These are phyloP conservation scores for Spialia ferax DNA, from an alignment of 2,888 invertebrate genomes.

Conservation along the genomic window DNA sequence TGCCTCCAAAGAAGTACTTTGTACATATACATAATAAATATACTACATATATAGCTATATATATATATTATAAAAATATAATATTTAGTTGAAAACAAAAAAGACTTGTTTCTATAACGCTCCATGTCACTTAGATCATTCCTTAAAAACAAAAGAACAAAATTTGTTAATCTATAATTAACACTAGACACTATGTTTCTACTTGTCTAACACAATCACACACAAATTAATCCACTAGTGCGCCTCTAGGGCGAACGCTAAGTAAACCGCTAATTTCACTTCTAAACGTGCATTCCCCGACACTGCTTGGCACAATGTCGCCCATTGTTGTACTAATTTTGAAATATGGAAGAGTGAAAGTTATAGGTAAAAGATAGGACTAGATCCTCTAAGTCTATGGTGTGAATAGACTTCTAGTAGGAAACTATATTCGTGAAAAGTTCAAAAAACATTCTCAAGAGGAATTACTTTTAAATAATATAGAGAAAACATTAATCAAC, in stretches of 20 bases:
- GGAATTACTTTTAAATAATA: constrained; percentile 43
- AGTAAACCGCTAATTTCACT: constrained; percentile 63
- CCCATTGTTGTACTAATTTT: constrained; percentile 52
- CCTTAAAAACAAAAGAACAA: constrained; percentile 65
- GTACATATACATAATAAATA: constrained; percentile 44
- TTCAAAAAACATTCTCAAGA: constrained; percentile 50
- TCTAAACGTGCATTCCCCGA: constrained; percentile 75
- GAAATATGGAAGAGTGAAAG: constrained; percentile 86
- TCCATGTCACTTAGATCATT: constrained; percentile 78
- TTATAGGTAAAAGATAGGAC: constrained; percentile 66
- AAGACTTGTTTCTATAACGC: constrained; percentile 55
- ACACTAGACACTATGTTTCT: constrained; percentile 53
- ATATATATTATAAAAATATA: constrained; percentile 50
- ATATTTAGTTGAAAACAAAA: constrained; percentile 49
- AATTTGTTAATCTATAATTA: constrained; percentile 52
- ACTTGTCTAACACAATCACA: constrained; percentile 71
- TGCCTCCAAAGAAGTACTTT: constrained; percentile 47
- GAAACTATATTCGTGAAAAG: constrained; percentile 41
- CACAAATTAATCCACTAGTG: constrained; percentile 74
- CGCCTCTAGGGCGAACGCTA: constrained; percentile 66
- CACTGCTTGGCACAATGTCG: constrained; percentile 59
- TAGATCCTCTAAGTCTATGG: constrained; percentile 69
- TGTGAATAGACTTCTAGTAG: constrained; percentile 57
- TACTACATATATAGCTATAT: constrained; percentile 52
- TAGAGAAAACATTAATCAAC: constrained; percentile 39